Evolutionary conservation across 2,888 invertebrate genomes (phyloP), one percentile per base, ranked within the genome.

Genomic region (Phrixothrix hirtus): DNA sequence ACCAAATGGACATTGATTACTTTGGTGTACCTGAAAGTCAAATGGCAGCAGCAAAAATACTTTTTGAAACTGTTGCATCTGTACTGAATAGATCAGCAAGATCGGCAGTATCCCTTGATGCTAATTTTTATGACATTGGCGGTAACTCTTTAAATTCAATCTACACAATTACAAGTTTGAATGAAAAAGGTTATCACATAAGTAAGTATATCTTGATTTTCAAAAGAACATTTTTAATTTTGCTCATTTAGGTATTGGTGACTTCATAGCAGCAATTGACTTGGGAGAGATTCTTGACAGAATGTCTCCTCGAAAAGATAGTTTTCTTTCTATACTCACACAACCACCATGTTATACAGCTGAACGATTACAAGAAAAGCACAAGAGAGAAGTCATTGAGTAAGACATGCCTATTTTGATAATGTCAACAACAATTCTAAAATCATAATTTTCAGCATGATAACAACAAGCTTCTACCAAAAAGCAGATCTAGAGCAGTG

Each of bases 111-210:
- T 81, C 83, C 0, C 68, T 83, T 0, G 76, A 83, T 11, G 83
- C 87, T 0, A 90, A 90, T 61, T 93, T 92, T 73, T 93, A 88
- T 69, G 86, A 89, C 62, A 78, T 93, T 29, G 93, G 93, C 1
- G 93, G 93, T 7, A 92, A 92, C 68, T 92, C 92, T 0, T 78
- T 93, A 12, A 93, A 93, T 71, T 91, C 92, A 0, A 87, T 93
- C 49, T 87, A 83, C 60, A 91, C 91, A 0, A 89, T 93, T 3
- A 88, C 89, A 0, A 81, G 83, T 66, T 72, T 94, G 37, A 79
- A 85, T 34, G 89, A 92, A 45, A 83, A 84, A 66, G 91, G 91
- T 7, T 92, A 87, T 69, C 81, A 81, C 61, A 88, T 93, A 60
- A 84, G 91, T 82, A 71, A 78, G 79, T 68, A n/a, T n/a, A n/a